Evolutionary conservation across 1,140 invertebrate species (phyloP), one percentile per base, ranked within the genome.

Genomic region (Pseudomyrmex concolor): DNA sequence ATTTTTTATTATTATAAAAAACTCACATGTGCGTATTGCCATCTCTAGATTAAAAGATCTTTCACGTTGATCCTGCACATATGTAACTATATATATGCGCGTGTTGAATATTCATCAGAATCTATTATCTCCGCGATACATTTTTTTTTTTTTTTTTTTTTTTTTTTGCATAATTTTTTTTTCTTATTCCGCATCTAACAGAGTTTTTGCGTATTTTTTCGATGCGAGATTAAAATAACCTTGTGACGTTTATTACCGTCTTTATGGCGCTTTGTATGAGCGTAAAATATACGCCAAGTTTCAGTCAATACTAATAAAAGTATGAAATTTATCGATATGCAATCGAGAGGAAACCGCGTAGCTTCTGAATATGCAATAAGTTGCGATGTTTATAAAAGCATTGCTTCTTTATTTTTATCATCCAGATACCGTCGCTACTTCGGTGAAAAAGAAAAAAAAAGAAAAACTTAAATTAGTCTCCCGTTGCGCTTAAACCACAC

Each of bases 21-120:
- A 4, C 34, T 34, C 34, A 34, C 34, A 34, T 34, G 5, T 34
- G 34, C 0, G 34, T 34, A 17, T 70, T 34, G 43, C 66, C 10
- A 50, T 59, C 57, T 70, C 57, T 70, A 80, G 71, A 80, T 80
- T 80, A 80, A 45, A 43, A 71, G 66, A 60, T 43, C 54, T 80
- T 59, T 80, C 66, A 80, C n/a, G 48, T 80, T 48, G 45, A 71
- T 71, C 45, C 54, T 17, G 54, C 54, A 51, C 34, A 34, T 34
- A 34, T 7, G 34, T 34, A 34, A 34, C 34, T 34, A 34, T 34
- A 34, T 34, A 12, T 59, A 45, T 43, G 45, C 17, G 34, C 17
- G 55, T 17, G 67, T 57, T 80, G 76, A 80, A 80, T 80, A 80
- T 80, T 80, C 66, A 80, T 70, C 54, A 10, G 34, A 57, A 78